These are phyloP conservation scores for Drosophila tropicalis DNA, from an alignment of 1,140 invertebrate genomes.

Conservation along the genomic window DNA sequence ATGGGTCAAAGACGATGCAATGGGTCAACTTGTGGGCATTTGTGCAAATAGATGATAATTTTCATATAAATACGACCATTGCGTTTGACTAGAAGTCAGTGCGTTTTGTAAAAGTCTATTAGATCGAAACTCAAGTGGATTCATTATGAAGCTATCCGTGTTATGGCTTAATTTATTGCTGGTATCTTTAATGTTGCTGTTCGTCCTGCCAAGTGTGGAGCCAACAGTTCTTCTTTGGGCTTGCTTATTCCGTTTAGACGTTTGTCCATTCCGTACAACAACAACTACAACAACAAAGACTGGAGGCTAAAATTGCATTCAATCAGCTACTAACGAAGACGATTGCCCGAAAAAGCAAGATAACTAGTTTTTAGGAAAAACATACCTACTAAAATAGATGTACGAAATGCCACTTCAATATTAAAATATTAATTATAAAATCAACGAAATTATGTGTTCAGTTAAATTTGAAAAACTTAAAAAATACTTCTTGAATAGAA, in stretches of 20 bases:
- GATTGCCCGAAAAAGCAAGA: background rate
- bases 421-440: no score
- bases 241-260: constrained; percentile 48
- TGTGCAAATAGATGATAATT: constrained; percentile 5
- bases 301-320: no score
- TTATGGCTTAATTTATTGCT: background rate
- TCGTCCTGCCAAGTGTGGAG: constrained; percentile 44
- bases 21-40: background rate
- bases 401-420: background rate
- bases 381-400: background rate
- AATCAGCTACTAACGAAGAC: background rate
- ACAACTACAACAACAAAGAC: background rate
- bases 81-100: constrained; percentile 35
- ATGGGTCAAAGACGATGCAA: no score
- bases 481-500: no score
- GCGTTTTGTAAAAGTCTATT: constrained; percentile 24
- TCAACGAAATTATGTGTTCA: no score
- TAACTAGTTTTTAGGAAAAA: background rate
- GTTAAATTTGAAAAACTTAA: no score
- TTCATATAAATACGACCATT: constrained; percentile 5
- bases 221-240: constrained; percentile 58
- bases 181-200: constrained; percentile 44
- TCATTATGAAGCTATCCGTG: constrained; percentile 1
- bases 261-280: constrained; percentile 63
- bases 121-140: background rate